A percentile compares a stretch with the other conserved stretches of the same genome.
Evolutionary conservation across 2,797 vertebrate genomes (phyloP).

Genomic region (Champsocephalus gunnari): DNA sequence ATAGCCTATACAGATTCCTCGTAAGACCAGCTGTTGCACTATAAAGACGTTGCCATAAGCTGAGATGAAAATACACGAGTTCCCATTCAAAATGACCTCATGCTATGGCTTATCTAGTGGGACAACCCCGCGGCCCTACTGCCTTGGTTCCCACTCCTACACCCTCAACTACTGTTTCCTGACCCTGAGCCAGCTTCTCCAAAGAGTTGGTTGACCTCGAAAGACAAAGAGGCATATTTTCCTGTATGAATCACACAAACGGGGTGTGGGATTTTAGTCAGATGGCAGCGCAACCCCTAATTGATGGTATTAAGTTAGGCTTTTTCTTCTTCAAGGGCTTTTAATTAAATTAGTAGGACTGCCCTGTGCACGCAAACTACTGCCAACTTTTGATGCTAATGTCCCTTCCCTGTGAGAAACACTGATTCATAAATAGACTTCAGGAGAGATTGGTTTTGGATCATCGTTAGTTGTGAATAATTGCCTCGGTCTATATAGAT

Average conservation of each 20-base stretch:
- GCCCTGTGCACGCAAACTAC: conserved; percentile 41
- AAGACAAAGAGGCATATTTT: conserved; percentile 82
- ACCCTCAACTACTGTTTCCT: conserved; percentile 75
- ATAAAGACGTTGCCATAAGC: conserved; percentile 43
- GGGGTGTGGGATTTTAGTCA: conserved; percentile 77
- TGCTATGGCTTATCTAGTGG: conserved; percentile 63
- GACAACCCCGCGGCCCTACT: conserved; percentile 43
- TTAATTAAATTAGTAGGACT: conserved; percentile 76
- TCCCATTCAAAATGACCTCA: conserved; percentile 65
- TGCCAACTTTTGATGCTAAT: conserved; percentile 49
- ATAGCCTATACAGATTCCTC: conserved; percentile 10
- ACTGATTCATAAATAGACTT: conserved; percentile 36
- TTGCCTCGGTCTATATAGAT: conserved; percentile 23
- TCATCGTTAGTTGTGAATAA: conserved; percentile 50
- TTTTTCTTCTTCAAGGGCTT: conserved; percentile 71
- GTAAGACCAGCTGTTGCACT: conserved; percentile 54
- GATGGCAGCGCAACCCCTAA: conserved; percentile 71
- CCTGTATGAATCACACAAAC: conserved; percentile 79
- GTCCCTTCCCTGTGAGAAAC: conserved; percentile 37
- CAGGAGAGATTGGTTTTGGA: conserved; percentile 29
- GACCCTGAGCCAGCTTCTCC: conserved; percentile 70
- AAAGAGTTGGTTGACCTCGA: conserved; percentile 74
- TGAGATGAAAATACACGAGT: conserved; percentile 55
- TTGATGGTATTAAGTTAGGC: conserved; percentile 75
- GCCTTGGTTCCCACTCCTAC: conserved; percentile 71